These are phyloP conservation scores for Dufourea novaeangliae DNA, from an alignment of 1,140 invertebrate genomes.

Conservation along the genomic window DNA sequence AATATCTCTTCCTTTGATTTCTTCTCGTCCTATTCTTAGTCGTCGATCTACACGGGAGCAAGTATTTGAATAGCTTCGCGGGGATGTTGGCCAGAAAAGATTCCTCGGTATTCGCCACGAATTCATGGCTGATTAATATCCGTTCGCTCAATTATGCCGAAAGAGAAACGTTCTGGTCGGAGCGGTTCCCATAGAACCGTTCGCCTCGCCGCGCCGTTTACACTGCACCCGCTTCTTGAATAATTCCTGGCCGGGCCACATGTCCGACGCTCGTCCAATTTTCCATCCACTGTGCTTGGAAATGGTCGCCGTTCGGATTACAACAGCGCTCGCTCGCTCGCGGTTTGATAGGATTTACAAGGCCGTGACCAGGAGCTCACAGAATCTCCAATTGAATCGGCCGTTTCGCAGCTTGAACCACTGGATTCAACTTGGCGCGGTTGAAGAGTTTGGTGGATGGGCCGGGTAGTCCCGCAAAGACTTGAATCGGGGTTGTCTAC, in stretches of 20 bases:
- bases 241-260: constrained; percentile 23
- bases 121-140: constrained; percentile 28
- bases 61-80: constrained; percentile 11
- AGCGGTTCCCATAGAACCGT: not conserved
- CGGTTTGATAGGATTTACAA: constrained; percentile 28
- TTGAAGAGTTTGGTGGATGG: not conserved
- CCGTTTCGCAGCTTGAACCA: not conserved
- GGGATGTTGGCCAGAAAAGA: not conserved
- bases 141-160: constrained; percentile 33
- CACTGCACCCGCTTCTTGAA: constrained; percentile 18
- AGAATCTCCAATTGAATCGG: not conserved
- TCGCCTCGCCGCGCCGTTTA: constrained; percentile 28
- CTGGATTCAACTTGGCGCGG: constrained; percentile 6
- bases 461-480: not conserved
- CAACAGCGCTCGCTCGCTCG: constrained; percentile 17
- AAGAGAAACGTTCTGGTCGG: constrained; percentile 10
- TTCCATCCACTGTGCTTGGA: constrained; percentile 34
- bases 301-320: constrained; percentile 37
- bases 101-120: not conserved
- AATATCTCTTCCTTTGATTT: too few species aligned
- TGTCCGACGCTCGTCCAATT: constrained; percentile 44
- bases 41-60: not conserved
- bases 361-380: not conserved
- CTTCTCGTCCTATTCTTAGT: too few species aligned
- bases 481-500: constrained; percentile 8